Evolutionary conservation across 2,888 invertebrate species (phyloP).

Genomic region (Shargacucullia verbasci): DNA sequence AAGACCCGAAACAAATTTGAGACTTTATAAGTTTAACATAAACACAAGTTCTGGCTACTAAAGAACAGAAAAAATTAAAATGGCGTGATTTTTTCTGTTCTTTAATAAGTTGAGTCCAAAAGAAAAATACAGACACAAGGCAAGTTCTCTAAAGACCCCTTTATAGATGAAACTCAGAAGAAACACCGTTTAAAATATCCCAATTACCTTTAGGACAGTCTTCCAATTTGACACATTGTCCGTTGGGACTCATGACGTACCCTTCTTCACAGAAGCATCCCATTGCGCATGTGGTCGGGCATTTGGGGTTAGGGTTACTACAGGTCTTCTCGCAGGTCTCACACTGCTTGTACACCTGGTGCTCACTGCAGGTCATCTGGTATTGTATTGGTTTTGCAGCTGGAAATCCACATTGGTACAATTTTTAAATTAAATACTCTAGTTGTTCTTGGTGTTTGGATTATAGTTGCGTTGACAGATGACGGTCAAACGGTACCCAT

Average conservation of each 20-base stretch:
- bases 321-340: constrained; percentile 71
- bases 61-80: no score
- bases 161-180: neutral
- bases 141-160: no score
- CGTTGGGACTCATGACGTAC: constrained; percentile 65
- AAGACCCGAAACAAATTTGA: no score
- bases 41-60: no score
- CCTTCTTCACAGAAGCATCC: constrained; percentile 77
- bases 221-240: constrained; percentile 66
- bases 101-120: no score
- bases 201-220: constrained; percentile 72
- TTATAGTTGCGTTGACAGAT: no score
- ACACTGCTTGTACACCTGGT: constrained; percentile 70
- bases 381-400: constrained; percentile 52
- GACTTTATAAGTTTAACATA: no score
- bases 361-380: constrained; percentile 63
- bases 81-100: no score
- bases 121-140: no score
- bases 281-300: constrained; percentile 59
- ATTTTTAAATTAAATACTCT: no score
- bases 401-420: constrained; percentile 27
- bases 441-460: no score
- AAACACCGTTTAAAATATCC: constrained; percentile 24
- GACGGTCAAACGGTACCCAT: no score
- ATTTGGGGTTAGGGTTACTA: constrained; percentile 63